Evolutionary conservation across 2,888 invertebrate genomes (phyloP).

Genomic region (Caenorhabditis sp.): DNA sequence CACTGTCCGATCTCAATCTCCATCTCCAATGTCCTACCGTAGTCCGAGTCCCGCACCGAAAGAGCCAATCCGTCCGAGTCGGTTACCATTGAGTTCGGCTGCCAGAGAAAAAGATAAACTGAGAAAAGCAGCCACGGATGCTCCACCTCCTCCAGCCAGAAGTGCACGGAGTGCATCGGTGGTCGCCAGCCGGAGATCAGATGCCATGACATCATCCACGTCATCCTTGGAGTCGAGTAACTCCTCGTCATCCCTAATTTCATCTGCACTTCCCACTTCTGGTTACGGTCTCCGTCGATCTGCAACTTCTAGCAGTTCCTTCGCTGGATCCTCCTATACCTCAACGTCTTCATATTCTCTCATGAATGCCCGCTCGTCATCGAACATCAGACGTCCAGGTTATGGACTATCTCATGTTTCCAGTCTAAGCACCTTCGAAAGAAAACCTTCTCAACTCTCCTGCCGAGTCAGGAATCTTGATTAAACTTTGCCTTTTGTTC

Average conservation of each 20-base stretch:
- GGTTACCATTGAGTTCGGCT: constrained; percentile 73
- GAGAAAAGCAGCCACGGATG: constrained; percentile 49
- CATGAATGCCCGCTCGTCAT: constrained; percentile 58
- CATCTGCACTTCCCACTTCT: constrained; percentile 32
- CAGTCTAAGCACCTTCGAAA: constrained; percentile 75
- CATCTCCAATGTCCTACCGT: constrained; percentile 64
- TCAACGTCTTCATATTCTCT: constrained; percentile 66
- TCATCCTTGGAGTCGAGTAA: constrained; percentile 40
- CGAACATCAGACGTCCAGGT: constrained; percentile 75
- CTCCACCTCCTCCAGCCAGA: constrained; percentile 44
- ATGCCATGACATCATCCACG: constrained; percentile 60
- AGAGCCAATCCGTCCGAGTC: constrained; percentile 61
- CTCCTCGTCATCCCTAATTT: constrained; percentile 8
- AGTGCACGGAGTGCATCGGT: constrained; percentile 52
- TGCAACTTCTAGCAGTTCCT: constrained; percentile 67
- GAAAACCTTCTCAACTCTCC: constrained; percentile 78
- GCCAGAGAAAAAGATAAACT: constrained; percentile 65
- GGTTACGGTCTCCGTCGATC: constrained; percentile 63
- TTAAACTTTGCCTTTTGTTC: constrained; percentile 20
- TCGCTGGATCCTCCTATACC: constrained; percentile 60
- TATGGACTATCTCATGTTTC: constrained; percentile 80
- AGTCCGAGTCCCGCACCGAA: constrained; percentile 69
- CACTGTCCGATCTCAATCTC: constrained; percentile 68
- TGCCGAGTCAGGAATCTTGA: constrained; percentile 71
- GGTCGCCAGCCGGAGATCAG: constrained; percentile 50